A percentile compares a stretch with the other conserved stretches of the same genome.
Conservation (phyloP, 2,888 invertebrate species). For the Caenorhabditis becei region DNA sequence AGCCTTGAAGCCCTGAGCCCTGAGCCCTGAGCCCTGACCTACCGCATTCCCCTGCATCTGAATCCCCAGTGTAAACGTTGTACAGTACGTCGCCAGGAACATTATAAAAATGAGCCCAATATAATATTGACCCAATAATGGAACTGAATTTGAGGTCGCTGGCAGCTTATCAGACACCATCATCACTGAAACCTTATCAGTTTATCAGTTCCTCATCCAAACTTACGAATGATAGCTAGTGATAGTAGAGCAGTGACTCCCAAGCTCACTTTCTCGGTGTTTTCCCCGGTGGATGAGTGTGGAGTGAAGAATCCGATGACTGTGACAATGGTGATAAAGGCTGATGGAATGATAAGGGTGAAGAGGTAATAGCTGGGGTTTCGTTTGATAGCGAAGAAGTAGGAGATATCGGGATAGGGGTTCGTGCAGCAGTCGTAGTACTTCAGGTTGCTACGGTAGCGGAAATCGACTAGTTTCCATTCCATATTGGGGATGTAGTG, state of each 20-base stretch:
- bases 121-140: conserved; percentile 77
- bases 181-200: conserved; percentile 71
- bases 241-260: conserved; percentile 79
- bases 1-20: too few species aligned
- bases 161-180: conserved; percentile 81
- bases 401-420: conserved; percentile 80
- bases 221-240: conserved; percentile 77
- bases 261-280: conserved; percentile 80
- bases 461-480: conserved; percentile 80
- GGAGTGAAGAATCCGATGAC: conserved; percentile 81
- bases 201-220: background rate
- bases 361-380: conserved; percentile 81
- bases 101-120: conserved; percentile 79
- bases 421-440: conserved; percentile 81
- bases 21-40: background rate
- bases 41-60: conserved; percentile 80
- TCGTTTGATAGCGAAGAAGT: conserved; percentile 80
- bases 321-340: conserved; percentile 81
- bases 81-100: conserved; percentile 79
- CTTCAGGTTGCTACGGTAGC: conserved; percentile 75
- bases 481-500: conserved; percentile 81
- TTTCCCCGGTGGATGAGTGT: conserved; percentile 80
- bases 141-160: conserved; percentile 78
- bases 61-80: conserved; percentile 75
- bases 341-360: conserved; percentile 79